Evolutionary conservation across 2,888 invertebrate species (phyloP).

Genomic region (Agrochola lota): DNA sequence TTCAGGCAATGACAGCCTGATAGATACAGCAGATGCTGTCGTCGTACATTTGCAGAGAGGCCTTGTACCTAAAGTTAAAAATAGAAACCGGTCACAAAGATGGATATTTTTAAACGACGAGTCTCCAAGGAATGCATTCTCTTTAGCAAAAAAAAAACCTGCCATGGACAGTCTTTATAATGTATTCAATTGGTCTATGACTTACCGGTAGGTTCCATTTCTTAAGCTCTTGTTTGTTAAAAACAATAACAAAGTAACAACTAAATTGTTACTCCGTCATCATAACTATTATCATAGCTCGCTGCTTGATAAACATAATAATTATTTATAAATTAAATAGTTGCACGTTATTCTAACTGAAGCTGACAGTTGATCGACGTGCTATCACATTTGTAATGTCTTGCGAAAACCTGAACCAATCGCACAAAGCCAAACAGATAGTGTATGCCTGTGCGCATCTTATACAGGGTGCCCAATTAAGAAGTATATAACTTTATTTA

Average conservation of each 20-base stretch:
- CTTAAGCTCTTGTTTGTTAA: no score
- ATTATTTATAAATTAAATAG: no score
- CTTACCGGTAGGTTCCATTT: slow-evolving; percentile 87
- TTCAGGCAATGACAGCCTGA: slow-evolving; percentile 87
- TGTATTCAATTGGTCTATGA: slow-evolving; percentile 94
- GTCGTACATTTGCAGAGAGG: slow-evolving; percentile 88
- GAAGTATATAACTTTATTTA: no score
- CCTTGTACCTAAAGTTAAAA: slow-evolving; percentile 66
- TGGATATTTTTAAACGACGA: slow-evolving; percentile 94
- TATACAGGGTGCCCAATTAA: no score
- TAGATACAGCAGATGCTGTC: slow-evolving; percentile 91
- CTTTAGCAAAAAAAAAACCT: slow-evolving; percentile 76
- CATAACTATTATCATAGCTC: no score
- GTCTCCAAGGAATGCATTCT: slow-evolving; percentile 91
- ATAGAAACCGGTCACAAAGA: slow-evolving; percentile 87
- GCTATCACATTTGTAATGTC: no score
- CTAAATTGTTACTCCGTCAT: no score
- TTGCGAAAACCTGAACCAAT: no score
- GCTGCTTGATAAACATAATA: no score
- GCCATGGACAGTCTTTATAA: slow-evolving; percentile 86
- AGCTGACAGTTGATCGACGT: no score
- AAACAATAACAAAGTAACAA: no score
- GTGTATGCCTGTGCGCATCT: neutral
- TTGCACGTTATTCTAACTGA: no score
- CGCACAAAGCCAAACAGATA: neutral